Conservation (phyloP, 2,113 vertebrate species). For the Xenopus laevis region DNA sequence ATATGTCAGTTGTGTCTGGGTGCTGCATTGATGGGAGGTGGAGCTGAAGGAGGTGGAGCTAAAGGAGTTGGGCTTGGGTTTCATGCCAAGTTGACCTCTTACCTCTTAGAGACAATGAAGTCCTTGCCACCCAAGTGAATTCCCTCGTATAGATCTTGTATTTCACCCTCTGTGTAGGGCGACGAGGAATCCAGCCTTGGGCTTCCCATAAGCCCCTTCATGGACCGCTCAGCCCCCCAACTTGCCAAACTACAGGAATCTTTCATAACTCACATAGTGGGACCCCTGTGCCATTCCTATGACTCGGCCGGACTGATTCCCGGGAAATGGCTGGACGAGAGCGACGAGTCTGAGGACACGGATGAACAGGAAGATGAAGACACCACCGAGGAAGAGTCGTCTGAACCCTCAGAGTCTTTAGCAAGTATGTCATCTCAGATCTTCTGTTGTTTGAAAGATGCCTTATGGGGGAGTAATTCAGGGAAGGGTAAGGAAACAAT, state of each 20-base stretch:
- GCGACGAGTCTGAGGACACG: conserved; percentile 68
- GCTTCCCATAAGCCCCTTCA: conserved; percentile 93
- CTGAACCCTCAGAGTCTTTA: conserved; percentile 74
- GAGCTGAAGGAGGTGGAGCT: no score
- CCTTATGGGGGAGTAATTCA: conserved; percentile 21
- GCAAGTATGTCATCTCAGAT: conserved; percentile 56
- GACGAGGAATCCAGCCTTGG: conserved; percentile 92
- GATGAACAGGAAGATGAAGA: conserved; percentile 66
- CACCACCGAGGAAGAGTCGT: conserved; percentile 71
- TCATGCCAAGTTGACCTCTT: no score
- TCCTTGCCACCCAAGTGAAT: no score
- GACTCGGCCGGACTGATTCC: conserved; percentile 89
- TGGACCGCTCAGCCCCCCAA: conserved; percentile 94
- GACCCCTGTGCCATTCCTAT: conserved; percentile 91
- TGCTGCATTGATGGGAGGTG: no score
- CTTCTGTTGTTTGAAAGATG: conserved; percentile 36
- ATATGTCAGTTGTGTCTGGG: no score
- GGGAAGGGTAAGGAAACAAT: conserved; percentile 24
- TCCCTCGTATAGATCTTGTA: no score
- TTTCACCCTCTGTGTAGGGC: conserved; percentile 65
- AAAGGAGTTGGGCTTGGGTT: no score
- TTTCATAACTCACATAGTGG: conserved; percentile 97
- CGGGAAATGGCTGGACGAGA: conserved; percentile 82
- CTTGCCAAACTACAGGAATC: conserved; percentile 96
- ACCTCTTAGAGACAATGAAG: no score